Evolutionary conservation across 1,140 invertebrate species (phyloP).

Genomic region (Acromyrmex echinatior): DNA sequence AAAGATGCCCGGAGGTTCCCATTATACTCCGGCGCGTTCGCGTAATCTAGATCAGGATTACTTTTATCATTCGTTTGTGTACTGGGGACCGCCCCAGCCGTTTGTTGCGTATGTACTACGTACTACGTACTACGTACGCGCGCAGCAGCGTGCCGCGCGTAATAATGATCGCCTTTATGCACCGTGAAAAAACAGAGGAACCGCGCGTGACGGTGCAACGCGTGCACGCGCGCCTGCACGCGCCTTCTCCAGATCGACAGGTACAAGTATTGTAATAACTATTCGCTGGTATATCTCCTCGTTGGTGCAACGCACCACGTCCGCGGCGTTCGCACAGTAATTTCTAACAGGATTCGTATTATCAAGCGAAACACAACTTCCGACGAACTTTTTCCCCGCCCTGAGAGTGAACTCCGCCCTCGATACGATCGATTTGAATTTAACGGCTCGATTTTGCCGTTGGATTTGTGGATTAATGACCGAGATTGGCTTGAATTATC

Average conservation of each 20-base stretch:
- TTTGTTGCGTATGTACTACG: conserved; percentile 42
- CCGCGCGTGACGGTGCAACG: conserved; percentile 45
- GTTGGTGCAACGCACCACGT: neutral
- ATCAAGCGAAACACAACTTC: conserved; percentile 41
- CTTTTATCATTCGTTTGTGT: conserved; percentile 76
- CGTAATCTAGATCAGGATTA: conserved; percentile 81
- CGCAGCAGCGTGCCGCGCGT: conserved; percentile 55
- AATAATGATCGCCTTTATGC: conserved; percentile 74
- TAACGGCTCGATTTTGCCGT: conserved; percentile 40
- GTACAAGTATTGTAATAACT: conserved; percentile 44
- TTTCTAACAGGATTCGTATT: conserved; percentile 23
- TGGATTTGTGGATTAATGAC: conserved; percentile 35
- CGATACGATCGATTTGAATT: conserved; percentile 34
- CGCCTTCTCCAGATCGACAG: conserved; percentile 39
- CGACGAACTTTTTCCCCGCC: conserved; percentile 5
- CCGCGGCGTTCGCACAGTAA: conserved; percentile 30
- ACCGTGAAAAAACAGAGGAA: conserved; percentile 42
- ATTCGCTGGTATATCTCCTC: conserved; percentile 31
- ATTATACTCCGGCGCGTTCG: conserved; percentile 71
- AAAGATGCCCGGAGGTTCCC: conserved; percentile 77
- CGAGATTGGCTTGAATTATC: conserved; percentile 20
- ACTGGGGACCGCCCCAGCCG: conserved; percentile 55
- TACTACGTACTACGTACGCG: conserved; percentile 3
- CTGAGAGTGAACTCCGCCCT: conserved; percentile 48
- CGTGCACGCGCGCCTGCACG: conserved; percentile 36